phyloP scores from a whole-genome alignment of 2,797 vertebrate species.

The Spheniscus humboldti region DNA sequence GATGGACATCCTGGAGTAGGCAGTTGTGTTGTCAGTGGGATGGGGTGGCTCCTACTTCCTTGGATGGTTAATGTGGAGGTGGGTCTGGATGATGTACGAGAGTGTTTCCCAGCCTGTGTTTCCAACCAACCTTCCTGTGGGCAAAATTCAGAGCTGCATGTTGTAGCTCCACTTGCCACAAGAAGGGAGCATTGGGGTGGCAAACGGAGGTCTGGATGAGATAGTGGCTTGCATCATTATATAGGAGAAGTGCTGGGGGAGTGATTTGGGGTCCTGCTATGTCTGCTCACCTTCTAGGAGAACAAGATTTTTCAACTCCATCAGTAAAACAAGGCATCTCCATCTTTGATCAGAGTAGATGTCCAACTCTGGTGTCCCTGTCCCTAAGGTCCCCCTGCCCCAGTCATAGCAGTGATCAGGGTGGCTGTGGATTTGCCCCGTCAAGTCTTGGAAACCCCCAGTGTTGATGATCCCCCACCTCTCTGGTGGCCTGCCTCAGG shows the following conservation, averaged over 20 bases:
- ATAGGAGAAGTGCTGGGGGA: neutral
- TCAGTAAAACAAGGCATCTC: neutral
- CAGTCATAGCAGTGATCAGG: neutral
- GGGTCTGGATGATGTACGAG: neutral
- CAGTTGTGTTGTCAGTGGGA: neutral
- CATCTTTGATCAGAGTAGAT: neutral
- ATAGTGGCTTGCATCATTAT: fast-evolving
- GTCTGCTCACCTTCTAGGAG: neutral
- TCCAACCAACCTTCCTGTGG: neutral
- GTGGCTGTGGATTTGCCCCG: neutral
- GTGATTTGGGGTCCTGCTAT: neutral
- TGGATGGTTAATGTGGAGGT: neutral
- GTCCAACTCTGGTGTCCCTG: neutral
- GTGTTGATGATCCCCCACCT: neutral
- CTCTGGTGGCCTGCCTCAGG: neutral
- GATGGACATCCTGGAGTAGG: neutral
- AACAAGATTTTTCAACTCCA: neutral
- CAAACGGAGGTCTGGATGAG: neutral
- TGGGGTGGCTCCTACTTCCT: neutral
- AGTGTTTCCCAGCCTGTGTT: neutral
- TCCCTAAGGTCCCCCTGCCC: neutral
- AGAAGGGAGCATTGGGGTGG: neutral
- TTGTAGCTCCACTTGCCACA: neutral
- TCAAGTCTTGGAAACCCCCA: neutral
- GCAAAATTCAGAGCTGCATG: neutral